Evolutionary conservation across 2,888 invertebrate species (phyloP), one percentile per base, ranked within the genome.

Genomic region (Oscheius onirici): DNA sequence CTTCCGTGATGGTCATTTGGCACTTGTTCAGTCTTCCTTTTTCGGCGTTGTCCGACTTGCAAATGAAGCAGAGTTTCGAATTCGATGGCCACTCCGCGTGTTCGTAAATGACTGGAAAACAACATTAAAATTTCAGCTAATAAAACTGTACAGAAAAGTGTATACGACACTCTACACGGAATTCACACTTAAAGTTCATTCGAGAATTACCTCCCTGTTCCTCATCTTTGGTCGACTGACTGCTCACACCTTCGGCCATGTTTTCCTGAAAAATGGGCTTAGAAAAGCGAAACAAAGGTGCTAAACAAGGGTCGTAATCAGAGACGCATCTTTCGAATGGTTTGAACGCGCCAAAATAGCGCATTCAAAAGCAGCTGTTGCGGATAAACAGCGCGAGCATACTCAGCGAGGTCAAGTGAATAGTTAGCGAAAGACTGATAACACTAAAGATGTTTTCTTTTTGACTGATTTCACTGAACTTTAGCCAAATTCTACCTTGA

Each of bases 301-400:
- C 8, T 5, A 46, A 34, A 13, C 5, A 3, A 46, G 46, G 5
- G 34, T 6, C 34, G 34, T 13, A 46, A 46, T 13, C n/a, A 46
- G 3, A 46, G n/a, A 46, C n/a, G 46, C n/a, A 20, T 10, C 51
- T 51, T 43, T 8, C 3, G 24, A 13, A 6, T 26, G 28, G 55
- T 1, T 15, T 8, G 8, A 24, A 26, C 13, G 55, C 55, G 55
- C 55, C 55, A 55, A 55, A 55, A 55, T 46, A 11, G 8, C 22
- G 6, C 52, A 22, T 55, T 55, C 26, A 55, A 55, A 55, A 28
- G 26, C 13, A 26, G 22, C n/a, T 28, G 28, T 28, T 28, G 28
- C 28, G 55, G 28, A 13, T 24, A 55, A 26, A 55, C 28, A 28
- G 55, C 55, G 55, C 55, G 55, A 26, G 13, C 22, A 55, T 55